These are phyloP conservation scores for Elymnias hypermnestra DNA, from an alignment of 1,140 invertebrate genomes.

Conservation along the genomic window DNA sequence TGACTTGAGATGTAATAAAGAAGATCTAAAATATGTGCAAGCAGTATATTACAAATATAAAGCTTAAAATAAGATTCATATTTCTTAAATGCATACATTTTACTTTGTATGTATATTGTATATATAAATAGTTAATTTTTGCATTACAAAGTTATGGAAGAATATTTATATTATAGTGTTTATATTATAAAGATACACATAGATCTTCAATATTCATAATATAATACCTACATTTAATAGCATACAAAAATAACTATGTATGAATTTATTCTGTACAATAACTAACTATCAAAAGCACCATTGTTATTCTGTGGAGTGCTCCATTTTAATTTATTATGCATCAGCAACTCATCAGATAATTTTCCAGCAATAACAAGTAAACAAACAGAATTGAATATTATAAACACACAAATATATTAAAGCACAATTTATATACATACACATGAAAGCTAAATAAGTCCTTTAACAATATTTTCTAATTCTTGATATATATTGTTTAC, in stretches of 20 bases:
- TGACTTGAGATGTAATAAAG: constrained; percentile 39
- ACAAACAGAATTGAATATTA: too few species aligned
- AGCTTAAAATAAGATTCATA: constrained; percentile 18
- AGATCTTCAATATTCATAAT: constrained; percentile 15
- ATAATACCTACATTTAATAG: constrained; percentile 9
- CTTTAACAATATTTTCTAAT: too few species aligned
- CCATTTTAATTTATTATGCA: constrained; percentile 21
- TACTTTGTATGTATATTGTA: constrained; percentile 19
- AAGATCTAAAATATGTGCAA: constrained; percentile 7
- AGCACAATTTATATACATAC: neutral
- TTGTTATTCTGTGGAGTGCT: constrained; percentile 54
- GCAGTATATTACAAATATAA: constrained; percentile 5
- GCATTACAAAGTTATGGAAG: constrained; percentile 24
- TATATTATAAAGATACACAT: constrained; percentile 7
- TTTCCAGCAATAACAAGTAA: too few species aligned
- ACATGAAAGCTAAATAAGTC: too few species aligned
- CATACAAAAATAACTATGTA: constrained; percentile 55
- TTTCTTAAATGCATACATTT: constrained; percentile 44
- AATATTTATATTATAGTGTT: constrained; percentile 18
- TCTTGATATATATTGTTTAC: too few species aligned
- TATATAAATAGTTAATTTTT: constrained; percentile 9
- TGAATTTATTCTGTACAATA: constrained; percentile 72
- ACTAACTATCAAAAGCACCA: constrained; percentile 73
- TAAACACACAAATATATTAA: neutral
- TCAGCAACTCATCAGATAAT: constrained; percentile 14